Evolutionary conservation across 2,113 vertebrate species (phyloP).

Genomic region (Scortum barcoo): DNA sequence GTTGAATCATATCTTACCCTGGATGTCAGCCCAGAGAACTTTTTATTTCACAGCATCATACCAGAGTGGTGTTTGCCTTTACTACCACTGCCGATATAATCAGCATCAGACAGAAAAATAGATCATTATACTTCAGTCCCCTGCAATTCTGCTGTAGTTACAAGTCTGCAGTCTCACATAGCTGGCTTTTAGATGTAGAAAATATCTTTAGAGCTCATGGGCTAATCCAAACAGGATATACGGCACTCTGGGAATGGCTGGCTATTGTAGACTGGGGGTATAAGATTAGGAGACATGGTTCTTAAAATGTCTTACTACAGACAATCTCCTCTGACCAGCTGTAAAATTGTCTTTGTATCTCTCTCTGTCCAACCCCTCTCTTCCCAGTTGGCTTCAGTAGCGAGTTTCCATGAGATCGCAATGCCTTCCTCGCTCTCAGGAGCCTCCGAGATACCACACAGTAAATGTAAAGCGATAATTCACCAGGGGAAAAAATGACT

Average conservation of each 20-base stretch:
- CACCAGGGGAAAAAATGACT: slow-evolving; percentile 61
- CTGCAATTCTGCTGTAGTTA: slow-evolving; percentile 2
- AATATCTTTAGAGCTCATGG: slow-evolving; percentile 37
- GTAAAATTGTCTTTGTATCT: slow-evolving; percentile 61
- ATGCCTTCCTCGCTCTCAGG: slow-evolving; percentile 45
- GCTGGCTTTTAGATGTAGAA: slow-evolving; percentile 1
- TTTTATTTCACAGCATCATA: slow-evolving; percentile 46
- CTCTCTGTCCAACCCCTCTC: slow-evolving; percentile 29
- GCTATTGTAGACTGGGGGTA: slow-evolving; percentile 27
- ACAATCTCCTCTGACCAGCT: slow-evolving; percentile 48
- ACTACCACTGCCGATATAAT: slow-evolving; percentile 28
- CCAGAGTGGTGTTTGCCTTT: slow-evolving; percentile 27
- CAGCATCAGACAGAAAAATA: slow-evolving; percentile 5
- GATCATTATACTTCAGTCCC: neutral
- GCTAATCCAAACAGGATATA: slow-evolving; percentile 35
- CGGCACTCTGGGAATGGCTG: slow-evolving; percentile 28
- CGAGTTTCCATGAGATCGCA: slow-evolving; percentile 65
- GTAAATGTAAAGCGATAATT: slow-evolving; percentile 71
- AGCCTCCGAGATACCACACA: slow-evolving; percentile 52
- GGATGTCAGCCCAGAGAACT: slow-evolving; percentile 34
- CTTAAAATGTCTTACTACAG: slow-evolving; percentile 52
- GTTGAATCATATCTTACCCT: slow-evolving; percentile 63
- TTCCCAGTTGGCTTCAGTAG: slow-evolving; percentile 46
- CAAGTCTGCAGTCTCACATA: slow-evolving; percentile 37
- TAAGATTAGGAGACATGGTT: slow-evolving; percentile 61